Evolutionary conservation across 2,113 vertebrate genomes (phyloP).

Genomic region (Planiliza haematocheilus): DNA sequence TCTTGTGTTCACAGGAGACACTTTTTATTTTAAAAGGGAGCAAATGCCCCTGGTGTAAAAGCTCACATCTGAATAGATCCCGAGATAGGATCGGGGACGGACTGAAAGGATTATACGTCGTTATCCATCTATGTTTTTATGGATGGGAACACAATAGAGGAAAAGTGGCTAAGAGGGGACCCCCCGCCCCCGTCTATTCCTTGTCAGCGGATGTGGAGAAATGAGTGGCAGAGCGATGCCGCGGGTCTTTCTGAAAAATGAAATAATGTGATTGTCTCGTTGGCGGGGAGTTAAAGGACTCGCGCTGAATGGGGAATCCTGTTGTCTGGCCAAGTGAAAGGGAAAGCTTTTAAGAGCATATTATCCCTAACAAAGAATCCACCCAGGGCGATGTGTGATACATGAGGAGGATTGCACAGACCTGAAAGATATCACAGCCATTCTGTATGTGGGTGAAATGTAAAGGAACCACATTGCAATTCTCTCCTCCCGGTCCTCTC

Average conservation of each 20-base stretch:
- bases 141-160: slow-evolving; percentile 40
- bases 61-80: slow-evolving; percentile 61
- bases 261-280: slow-evolving; percentile 63
- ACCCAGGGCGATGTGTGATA: slow-evolving; percentile 55
- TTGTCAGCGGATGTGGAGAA: slow-evolving; percentile 20
- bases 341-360: slow-evolving; percentile 71
- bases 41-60: slow-evolving; percentile 27
- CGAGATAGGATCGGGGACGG: slow-evolving; percentile 48
- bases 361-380: slow-evolving; percentile 69
- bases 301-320: slow-evolving; percentile 59
- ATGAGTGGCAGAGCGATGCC: slow-evolving; percentile 46
- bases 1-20: slow-evolving; percentile 16
- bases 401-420: slow-evolving; percentile 47
- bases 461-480: slow-evolving; percentile 67
- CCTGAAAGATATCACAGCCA: slow-evolving; percentile 54
- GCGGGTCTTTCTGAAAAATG: slow-evolving; percentile 55
- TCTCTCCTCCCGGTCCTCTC: slow-evolving; percentile 61
- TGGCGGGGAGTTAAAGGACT: slow-evolving; percentile 58
- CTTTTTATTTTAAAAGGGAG: slow-evolving; percentile 19
- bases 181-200: background rate
- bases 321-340: slow-evolving; percentile 52
- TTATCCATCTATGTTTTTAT: slow-evolving; percentile 57
- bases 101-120: slow-evolving; percentile 47
- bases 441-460: slow-evolving; percentile 62
- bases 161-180: slow-evolving; percentile 20